Evolutionary conservation across 2,113 vertebrate species (phyloP).

Genomic region (Ptyas mucosa): DNA sequence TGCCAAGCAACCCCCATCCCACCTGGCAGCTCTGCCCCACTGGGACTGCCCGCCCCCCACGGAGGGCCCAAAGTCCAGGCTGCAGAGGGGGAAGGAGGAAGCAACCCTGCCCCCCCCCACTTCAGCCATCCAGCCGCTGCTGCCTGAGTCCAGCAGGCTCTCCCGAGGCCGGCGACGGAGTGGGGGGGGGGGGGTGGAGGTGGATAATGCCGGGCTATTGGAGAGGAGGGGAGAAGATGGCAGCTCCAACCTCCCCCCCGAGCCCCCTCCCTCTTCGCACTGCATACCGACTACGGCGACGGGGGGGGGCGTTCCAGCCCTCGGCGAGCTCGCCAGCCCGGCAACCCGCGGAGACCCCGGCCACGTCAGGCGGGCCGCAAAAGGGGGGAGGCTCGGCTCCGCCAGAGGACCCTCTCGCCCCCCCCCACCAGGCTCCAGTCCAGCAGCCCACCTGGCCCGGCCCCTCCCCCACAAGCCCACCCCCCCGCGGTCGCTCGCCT

Average conservation of each 20-base stretch:
- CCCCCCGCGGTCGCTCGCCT: not conserved
- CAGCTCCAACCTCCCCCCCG: not conserved
- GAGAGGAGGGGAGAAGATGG: not conserved
- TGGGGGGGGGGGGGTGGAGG: too few species aligned
- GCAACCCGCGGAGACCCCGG: too few species aligned
- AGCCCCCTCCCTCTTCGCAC: not conserved
- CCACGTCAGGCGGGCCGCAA: not conserved
- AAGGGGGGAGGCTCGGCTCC: not conserved
- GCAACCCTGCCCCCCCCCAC: not conserved
- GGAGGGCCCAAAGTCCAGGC: not conserved
- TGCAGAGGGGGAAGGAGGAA: not conserved
- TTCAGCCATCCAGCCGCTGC: not conserved
- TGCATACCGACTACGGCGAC: not conserved
- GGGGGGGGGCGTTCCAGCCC: not conserved
- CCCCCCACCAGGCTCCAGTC: too few species aligned
- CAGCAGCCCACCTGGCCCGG: not conserved
- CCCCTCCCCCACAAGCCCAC: not conserved
- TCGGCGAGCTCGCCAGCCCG: not conserved
- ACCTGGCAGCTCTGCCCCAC: not conserved
- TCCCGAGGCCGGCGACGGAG: not conserved
- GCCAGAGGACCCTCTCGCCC: not conserved
- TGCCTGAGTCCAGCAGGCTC: not conserved
- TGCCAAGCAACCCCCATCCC: not conserved
- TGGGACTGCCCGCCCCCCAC: not conserved
- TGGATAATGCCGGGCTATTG: rapidly evolving